Conservation (phyloP, 2,888 invertebrate genomes). For the Stramonita haemastoma region DNA sequence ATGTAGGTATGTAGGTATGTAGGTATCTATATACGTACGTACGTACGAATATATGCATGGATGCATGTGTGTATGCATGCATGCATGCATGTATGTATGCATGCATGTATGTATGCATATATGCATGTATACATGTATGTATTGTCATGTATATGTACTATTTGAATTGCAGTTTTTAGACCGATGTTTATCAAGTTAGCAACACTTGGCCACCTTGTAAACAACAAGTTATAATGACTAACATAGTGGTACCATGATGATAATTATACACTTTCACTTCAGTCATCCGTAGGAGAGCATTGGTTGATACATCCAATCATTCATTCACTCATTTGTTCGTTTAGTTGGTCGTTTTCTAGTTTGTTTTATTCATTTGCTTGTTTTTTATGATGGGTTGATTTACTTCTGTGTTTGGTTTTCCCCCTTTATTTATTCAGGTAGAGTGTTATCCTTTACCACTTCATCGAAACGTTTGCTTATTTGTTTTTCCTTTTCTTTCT, state of each 20-base stretch:
- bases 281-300: background rate
- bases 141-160: background rate
- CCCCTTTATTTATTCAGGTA: background rate
- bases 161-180: background rate
- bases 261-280: background rate
- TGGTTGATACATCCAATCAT: background rate
- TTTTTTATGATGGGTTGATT: background rate
- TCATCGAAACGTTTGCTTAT: background rate
- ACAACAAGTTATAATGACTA: too few relatives aligned
- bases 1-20: background rate
- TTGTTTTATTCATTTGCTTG: background rate
- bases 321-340: background rate
- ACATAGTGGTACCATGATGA: too few relatives aligned
- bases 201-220: too few relatives aligned
- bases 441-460: background rate
- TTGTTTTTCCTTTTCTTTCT: background rate
- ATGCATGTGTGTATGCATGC: background rate
- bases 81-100: background rate
- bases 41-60: too few relatives aligned
- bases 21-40: background rate
- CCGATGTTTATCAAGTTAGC: background rate
- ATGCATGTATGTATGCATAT: background rate
- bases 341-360: background rate
- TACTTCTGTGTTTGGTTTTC: background rate
- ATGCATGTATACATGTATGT: background rate